These are phyloP conservation scores for Rattus rattus DNA, from an alignment of 2,113 vertebrate genomes.

Conservation along the genomic window DNA sequence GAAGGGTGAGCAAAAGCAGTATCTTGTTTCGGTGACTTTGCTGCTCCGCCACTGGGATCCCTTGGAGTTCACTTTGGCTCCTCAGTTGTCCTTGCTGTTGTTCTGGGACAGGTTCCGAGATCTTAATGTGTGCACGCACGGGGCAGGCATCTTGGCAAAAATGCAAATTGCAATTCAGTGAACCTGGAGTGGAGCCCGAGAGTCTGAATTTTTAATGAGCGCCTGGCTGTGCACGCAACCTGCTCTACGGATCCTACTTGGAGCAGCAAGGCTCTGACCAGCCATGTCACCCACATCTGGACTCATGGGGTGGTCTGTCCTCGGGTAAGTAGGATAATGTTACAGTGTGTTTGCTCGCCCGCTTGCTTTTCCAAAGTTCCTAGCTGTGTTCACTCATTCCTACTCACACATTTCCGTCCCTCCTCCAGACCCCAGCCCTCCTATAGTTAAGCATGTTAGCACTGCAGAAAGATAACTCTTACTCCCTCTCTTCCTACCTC, in stretches of 20 bases:
- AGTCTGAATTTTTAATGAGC: not conserved
- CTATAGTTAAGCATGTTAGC: not conserved
- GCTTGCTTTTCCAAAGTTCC: not conserved
- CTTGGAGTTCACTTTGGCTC: not conserved
- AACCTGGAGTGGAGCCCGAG: not conserved
- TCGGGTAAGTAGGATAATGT: not conserved
- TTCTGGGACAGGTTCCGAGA: not conserved
- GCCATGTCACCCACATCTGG: not conserved
- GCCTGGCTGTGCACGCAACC: not conserved
- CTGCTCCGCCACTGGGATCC: too few species aligned
- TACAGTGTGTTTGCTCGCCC: not conserved
- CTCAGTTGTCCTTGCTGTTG: not conserved
- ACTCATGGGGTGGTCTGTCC: not conserved
- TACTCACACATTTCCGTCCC: not conserved
- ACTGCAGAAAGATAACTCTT: not conserved
- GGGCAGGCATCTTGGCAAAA: not conserved
- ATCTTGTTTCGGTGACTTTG: not conserved
- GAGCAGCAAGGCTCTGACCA: not conserved
- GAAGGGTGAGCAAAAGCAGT: not conserved
- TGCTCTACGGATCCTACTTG: not conserved
- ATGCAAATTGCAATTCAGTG: not conserved
- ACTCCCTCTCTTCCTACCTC: not conserved
- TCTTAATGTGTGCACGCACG: not conserved
- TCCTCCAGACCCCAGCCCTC: not conserved
- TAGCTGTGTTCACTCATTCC: not conserved